phyloP scores from a whole-genome alignment of 2,113 vertebrate species.

The Amblyornis subalaris region DNA sequence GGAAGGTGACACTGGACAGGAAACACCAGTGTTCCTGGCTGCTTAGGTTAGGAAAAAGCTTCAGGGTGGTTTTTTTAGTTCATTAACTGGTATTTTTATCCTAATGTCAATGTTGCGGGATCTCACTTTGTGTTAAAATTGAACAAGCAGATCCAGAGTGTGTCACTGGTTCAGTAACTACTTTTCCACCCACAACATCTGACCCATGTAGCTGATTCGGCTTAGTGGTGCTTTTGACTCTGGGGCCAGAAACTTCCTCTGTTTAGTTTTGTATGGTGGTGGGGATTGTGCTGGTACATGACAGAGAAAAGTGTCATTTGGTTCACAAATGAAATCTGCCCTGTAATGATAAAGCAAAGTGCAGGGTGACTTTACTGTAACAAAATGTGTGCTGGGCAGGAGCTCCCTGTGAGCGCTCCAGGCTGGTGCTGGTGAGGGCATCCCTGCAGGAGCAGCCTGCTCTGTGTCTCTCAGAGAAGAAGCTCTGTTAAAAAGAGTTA shows the following conservation, averaged over 20 bases:
- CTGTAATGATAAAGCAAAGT: not conserved
- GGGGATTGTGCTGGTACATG: not conserved
- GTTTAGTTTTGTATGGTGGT: not conserved
- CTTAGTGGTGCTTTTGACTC: not conserved
- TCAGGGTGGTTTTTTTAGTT: not conserved
- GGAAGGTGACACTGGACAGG: not conserved
- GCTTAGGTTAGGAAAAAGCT: not conserved
- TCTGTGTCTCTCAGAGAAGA: not conserved
- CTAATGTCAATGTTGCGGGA: not conserved
- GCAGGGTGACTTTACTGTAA: not conserved
- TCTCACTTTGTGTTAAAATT: not conserved
- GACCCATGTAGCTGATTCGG: not conserved
- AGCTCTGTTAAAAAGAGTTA: not conserved
- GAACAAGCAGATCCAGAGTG: not conserved
- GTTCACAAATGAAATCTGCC: not conserved
- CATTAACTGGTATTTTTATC: not conserved
- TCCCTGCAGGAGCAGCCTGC: not conserved
- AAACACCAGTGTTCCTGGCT: not conserved
- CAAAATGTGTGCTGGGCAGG: not conserved
- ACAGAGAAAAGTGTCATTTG: not conserved
- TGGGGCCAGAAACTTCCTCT: not conserved
- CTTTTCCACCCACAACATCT: not conserved
- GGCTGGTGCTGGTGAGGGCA: not conserved
- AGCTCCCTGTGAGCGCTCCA: rapidly evolving
- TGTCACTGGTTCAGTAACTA: not conserved